phyloP scores from a whole-genome alignment of 2,888 invertebrate genomes.

The Margaritifera margaritifera region DNA sequence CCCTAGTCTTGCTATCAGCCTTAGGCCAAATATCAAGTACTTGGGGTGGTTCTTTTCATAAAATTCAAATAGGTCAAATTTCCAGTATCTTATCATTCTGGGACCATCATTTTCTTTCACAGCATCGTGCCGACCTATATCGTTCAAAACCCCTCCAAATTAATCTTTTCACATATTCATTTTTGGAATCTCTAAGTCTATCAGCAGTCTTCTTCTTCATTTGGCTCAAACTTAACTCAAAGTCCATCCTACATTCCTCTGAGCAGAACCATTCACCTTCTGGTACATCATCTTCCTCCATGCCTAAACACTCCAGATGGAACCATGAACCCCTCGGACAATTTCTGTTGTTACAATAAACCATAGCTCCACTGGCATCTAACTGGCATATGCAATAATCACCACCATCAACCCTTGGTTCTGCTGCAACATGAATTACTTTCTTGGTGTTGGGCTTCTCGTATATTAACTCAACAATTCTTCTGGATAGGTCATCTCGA shows the following conservation, averaged over 20 bases:
- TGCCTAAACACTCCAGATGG: conserved; percentile 15
- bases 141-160: conserved; percentile 12
- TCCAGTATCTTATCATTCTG: conserved; percentile 16
- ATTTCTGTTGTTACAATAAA: conserved; percentile 10
- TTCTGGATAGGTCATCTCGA: background rate
- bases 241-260: conserved; percentile 4
- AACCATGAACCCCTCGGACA: conserved; percentile 17
- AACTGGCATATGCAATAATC: conserved; percentile 7
- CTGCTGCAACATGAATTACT: conserved; percentile 1
- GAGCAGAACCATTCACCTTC: conserved; percentile 16
- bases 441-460: conserved; percentile 4
- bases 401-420: background rate
- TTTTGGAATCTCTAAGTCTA: conserved; percentile 7
- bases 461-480: conserved; percentile 6
- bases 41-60: conserved; percentile 14
- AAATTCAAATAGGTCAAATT: conserved; percentile 11
- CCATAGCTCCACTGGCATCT: conserved; percentile 7
- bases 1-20: conserved; percentile 13
- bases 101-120: conserved; percentile 21
- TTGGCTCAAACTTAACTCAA: background rate
- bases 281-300: conserved; percentile 15
- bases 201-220: conserved; percentile 2
- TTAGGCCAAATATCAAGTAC: conserved; percentile 6
- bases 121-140: conserved; percentile 16
- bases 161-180: conserved; percentile 11